These are phyloP conservation scores for Coenonympha glycerion DNA, from an alignment of 2,888 invertebrate species.

Conservation along the genomic window DNA sequence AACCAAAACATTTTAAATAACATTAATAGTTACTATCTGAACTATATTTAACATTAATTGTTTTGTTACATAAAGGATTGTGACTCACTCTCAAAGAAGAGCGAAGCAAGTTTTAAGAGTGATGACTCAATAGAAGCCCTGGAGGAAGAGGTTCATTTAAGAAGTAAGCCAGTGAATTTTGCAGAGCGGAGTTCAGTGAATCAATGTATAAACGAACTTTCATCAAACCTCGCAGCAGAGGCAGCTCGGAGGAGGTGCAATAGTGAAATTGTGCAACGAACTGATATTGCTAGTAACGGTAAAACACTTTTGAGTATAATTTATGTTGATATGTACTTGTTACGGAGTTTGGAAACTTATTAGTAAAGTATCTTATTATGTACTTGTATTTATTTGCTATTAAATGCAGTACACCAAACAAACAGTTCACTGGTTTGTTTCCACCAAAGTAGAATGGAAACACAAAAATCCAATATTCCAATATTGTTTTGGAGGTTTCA, in stretches of 20 bases:
- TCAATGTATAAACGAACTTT: conserved; percentile 84
- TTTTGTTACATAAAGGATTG: conserved; percentile 42
- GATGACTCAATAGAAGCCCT: conserved; percentile 53
- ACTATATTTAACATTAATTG: background rate
- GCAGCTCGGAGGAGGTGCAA: conserved; percentile 65
- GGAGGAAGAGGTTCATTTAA: conserved; percentile 63
- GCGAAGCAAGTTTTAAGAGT: conserved; percentile 55
- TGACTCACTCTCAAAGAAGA: conserved; percentile 60
- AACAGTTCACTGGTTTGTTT: no score
- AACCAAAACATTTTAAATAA: background rate
- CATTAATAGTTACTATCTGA: background rate
- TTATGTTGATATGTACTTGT: background rate
- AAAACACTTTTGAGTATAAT: conserved; percentile 27
- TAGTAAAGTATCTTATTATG: no score
- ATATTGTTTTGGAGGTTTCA: no score
- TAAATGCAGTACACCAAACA: no score
- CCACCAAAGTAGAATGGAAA: no score
- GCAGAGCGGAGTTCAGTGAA: conserved; percentile 72
- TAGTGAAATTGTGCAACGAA: conserved; percentile 68
- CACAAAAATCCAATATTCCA: no score
- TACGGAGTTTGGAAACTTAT: background rate
- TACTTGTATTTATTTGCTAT: no score
- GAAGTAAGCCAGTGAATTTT: conserved; percentile 52
- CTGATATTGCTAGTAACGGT: conserved; percentile 57
- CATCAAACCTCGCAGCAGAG: conserved; percentile 69